Evolutionary conservation across 1,140 invertebrate genomes (phyloP).

Genomic region (Elysia chlorotica): DNA sequence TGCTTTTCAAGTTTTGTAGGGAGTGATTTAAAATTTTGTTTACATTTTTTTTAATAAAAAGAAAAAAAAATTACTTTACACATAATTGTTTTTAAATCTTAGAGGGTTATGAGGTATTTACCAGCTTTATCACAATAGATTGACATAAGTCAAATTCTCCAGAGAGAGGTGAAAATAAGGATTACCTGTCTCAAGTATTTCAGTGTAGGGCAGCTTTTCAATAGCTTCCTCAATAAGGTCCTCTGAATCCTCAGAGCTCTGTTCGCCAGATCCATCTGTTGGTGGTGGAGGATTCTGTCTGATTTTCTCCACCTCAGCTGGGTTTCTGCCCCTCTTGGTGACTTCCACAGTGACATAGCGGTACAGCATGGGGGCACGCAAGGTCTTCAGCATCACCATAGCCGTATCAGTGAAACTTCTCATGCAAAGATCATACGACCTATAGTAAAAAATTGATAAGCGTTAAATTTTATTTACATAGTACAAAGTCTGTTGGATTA

Average conservation of each 20-base stretch:
- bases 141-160: no score
- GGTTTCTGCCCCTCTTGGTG: background rate
- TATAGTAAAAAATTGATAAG: background rate
- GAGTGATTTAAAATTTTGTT: no score
- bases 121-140: no score
- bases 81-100: no score
- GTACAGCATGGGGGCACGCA: constrained; percentile 1
- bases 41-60: no score
- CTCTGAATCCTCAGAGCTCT: background rate
- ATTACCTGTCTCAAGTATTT: constrained; percentile 18
- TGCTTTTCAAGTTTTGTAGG: no score
- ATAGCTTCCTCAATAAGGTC: background rate
- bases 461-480: no score
- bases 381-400: constrained; percentile 1
- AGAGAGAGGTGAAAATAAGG: no score
- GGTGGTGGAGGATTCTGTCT: no score
- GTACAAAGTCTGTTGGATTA: no score
- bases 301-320: background rate
- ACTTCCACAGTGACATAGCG: constrained; percentile 13
- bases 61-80: no score
- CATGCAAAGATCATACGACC: constrained; percentile 12
- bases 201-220: constrained; percentile 3
- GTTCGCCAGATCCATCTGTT: background rate
- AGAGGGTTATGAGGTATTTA: no score
- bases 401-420: background rate